Evolutionary conservation across 2,888 invertebrate species (phyloP), one percentile per base, ranked within the genome.

Genomic region (Ceramica pisi): DNA sequence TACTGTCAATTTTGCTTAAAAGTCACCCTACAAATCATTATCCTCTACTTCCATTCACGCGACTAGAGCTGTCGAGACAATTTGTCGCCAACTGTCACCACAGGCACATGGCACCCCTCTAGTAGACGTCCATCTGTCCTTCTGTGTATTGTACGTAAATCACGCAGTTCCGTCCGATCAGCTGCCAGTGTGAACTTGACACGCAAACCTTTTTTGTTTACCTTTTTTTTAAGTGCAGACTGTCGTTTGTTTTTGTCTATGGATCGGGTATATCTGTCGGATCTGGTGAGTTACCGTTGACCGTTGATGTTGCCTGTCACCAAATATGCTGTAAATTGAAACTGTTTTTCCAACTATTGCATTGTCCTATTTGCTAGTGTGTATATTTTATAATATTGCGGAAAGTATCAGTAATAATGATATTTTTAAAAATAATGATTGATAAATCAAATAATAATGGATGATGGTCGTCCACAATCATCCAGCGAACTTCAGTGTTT

Each of bases 131-230:
- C 81, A 81, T 67, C 56, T 82, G 79, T 81, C 31, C 61, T 19
- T 16, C 44, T 46, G 23, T 26, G 26, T 55, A n/a, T 82, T 53
- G 67, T 80, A 23, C 35, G 63, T 80, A 80, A 80, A 80, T 80
- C 83, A 82, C 35, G 31, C 46, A 10, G 67, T 64, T 51, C 46
- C 57, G 59, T 51, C 46, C 57, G 59, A 80, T 80, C 83, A 83
- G 80, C 79, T 80, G 83, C 31, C 74, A 21, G 56, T 46, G 35
- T 67, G 26, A 80, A 83, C 83, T 72, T 80, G 83, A 82, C 79
- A 82, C 80, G 80, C 67, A 51, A 82, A 82, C 65, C 35, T 72
- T 82, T 78, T 78, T 69, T 82, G 41, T 67, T 78, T 38, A 70
- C 41, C 5, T 71, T 65, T 71, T 62, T 75, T 71, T 51, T 10